Conservation (phyloP, 2,888 invertebrate species). For the Nomada flava region DNA sequence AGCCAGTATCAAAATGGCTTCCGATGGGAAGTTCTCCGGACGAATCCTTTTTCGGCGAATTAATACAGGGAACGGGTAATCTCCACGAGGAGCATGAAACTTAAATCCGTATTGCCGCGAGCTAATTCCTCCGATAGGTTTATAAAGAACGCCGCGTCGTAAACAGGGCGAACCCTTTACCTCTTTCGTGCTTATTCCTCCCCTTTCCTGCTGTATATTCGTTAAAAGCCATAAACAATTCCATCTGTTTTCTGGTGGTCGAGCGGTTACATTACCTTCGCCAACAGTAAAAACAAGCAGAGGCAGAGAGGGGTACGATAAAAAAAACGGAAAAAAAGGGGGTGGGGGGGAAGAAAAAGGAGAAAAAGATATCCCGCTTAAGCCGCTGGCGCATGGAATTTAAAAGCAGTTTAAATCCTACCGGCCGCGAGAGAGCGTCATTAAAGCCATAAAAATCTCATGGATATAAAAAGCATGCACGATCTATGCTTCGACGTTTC, state of each 20-base stretch:
- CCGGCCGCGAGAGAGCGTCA: slow-evolving; percentile 52
- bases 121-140: slow-evolving; percentile 32
- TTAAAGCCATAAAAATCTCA: slow-evolving; percentile 62
- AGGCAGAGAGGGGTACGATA: too few species aligned
- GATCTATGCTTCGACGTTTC: slow-evolving; percentile 61
- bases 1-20: background rate
- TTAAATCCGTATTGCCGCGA: slow-evolving; percentile 19
- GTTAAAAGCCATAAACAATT: slow-evolving; percentile 46
- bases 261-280: slow-evolving; percentile 35
- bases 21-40: background rate
- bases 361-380: slow-evolving; percentile 38
- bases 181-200: background rate
- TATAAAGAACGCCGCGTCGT: slow-evolving; percentile 24
- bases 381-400: slow-evolving; percentile 42
- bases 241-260: slow-evolving; percentile 28
- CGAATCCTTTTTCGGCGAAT: slow-evolving; percentile 27
- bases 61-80: slow-evolving; percentile 22
- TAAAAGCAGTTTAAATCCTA: slow-evolving; percentile 64
- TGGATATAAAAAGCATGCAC: slow-evolving; percentile 52
- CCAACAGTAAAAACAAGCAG: background rate
- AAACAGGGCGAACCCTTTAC: slow-evolving; percentile 13
- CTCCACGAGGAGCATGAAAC: slow-evolving; percentile 7
- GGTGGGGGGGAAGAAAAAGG: background rate
- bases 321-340: background rate
- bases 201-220: background rate